phyloP scores from a whole-genome alignment of 2,797 vertebrate genomes.

The Acanthornis magna region DNA sequence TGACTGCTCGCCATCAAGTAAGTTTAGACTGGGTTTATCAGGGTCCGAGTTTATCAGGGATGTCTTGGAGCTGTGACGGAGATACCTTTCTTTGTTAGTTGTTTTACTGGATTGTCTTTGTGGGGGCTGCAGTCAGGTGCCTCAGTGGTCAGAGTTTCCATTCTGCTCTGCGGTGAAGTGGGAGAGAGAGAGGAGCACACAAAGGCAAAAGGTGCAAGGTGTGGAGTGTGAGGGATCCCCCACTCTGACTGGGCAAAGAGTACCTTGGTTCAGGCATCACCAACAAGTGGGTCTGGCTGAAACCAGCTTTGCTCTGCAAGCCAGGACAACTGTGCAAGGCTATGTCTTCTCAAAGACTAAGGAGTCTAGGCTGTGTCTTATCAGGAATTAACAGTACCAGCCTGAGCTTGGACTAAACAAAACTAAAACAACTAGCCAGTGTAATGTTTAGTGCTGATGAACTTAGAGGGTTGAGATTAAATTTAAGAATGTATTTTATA shows the following conservation, averaged over 20 bases:
- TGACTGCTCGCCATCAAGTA: not conserved
- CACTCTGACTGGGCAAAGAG: not conserved
- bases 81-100: not conserved
- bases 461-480: not conserved
- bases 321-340: not conserved
- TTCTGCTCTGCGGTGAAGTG: not conserved
- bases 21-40: not conserved
- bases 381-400: not conserved
- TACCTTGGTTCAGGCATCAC: not conserved
- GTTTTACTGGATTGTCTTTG: not conserved
- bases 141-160: not conserved
- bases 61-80: not conserved
- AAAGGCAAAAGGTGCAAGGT: not conserved
- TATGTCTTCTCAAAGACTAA: not conserved
- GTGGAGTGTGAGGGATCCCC: not conserved
- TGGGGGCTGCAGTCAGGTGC: not conserved
- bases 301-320: not conserved
- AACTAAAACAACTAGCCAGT: not conserved
- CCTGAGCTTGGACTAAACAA: not conserved
- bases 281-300: not conserved
- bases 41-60: not conserved
- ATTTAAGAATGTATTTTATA: not conserved
- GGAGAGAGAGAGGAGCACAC: not conserved
- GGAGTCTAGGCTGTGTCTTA: not conserved
- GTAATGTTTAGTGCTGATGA: not conserved